Evolutionary conservation across 2,113 vertebrate genomes (phyloP), one percentile per base, ranked within the genome.

Genomic region (Mormyrus iriodes): DNA sequence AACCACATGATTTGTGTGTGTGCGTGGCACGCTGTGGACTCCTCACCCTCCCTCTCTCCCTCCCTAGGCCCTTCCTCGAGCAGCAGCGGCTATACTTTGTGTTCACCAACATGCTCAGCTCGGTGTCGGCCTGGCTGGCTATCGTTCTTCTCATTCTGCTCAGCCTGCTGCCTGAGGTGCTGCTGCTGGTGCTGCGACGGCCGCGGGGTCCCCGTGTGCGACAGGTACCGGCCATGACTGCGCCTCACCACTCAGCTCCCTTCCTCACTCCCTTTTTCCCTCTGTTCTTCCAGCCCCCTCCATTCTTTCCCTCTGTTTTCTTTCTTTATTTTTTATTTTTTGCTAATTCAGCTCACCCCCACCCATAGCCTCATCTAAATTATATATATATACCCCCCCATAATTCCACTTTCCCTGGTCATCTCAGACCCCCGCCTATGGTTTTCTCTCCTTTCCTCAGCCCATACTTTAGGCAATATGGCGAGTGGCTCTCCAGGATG

Each of bases 31-130:
- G 3, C 61, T 12, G 10, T 31, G 10, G 61, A 69, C 61, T 15
- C 61, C 1, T 10, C 1, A 10, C 73, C 31, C 24, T 35, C 17
- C 53, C 61, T 69, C 24, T 52, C 27, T 39, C 44, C n/a, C 94
- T 90, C 92, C 92, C 19, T 93, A 99, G 98, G 98, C 98, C 98
- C 90, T 99, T 99, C 95, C 94, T 99, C 93, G 96, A 93, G 92
- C 97, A 99, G 92, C 98, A 99, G 92, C 96, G 97, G 94, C 97
- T 99, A 96, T 98, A 98, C 95, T 99, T 98, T 93, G 96, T 99
- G 91, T 99, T 99, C 94, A 97, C 97, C 92, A 97, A 98, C 91
- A 97, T 99, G 97, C 96, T 99, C 92, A 97, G 97, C 93, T 99
- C 98, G 0, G 94, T 97, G 91, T 97, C 98, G 0, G 95, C 95